These are phyloP conservation scores for Empidonax alnorum DNA, from an alignment of 2,113 vertebrate genomes.

Conservation along the genomic window DNA sequence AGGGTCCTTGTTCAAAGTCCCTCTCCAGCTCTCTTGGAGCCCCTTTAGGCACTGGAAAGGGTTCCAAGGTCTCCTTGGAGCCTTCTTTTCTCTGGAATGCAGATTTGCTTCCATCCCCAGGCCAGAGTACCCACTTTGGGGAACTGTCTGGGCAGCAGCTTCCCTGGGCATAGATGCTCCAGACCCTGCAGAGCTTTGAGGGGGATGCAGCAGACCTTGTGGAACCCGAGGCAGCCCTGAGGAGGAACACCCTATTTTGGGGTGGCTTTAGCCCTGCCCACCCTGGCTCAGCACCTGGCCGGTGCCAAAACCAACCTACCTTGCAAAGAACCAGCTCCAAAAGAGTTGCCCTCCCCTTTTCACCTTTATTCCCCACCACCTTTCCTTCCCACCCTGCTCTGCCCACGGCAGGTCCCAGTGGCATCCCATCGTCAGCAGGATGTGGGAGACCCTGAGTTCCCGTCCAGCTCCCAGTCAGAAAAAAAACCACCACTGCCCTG, in stretches of 20 bases:
- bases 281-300: not conserved
- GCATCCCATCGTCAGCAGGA: fast-evolving
- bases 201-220: not conserved
- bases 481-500: fast-evolving
- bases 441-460: not conserved
- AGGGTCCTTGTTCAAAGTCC: not conserved
- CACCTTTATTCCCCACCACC: not conserved
- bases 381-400: not conserved
- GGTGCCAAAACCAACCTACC: not conserved
- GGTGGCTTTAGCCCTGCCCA: not conserved
- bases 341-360: not conserved
- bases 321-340: not conserved
- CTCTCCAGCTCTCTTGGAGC: not conserved
- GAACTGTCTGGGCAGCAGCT: not conserved
- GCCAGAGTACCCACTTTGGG: not conserved
- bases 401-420: not conserved
- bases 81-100: not conserved
- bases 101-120: fast-evolving
- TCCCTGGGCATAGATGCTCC: not conserved
- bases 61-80: not conserved
- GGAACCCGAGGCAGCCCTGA: fast-evolving
- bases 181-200: fast-evolving
- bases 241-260: not conserved
- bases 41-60: not conserved
- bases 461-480: fast-evolving